Conservation (phyloP, 2,888 invertebrate species). For the Drosophila nr. perissopoda region DNA sequence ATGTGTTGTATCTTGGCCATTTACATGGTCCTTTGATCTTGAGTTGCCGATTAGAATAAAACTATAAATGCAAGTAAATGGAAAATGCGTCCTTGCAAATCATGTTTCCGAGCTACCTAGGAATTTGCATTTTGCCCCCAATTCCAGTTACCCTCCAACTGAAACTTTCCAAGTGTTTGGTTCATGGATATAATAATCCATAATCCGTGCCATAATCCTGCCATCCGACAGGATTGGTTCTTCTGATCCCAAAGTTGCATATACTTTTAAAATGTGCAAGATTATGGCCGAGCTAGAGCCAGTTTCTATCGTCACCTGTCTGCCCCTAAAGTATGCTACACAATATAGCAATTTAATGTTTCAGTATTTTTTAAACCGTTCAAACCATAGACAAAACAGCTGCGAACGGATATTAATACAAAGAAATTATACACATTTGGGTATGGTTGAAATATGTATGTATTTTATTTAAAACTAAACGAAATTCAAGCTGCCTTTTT, state of each 20-base stretch:
- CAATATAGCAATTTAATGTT: background rate
- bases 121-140: background rate
- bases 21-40: background rate
- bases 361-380: background rate
- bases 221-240: background rate
- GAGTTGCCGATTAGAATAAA: background rate
- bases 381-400: background rate
- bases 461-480: constrained; percentile 71
- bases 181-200: background rate
- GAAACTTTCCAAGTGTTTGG: background rate
- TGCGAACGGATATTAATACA: background rate
- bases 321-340: background rate
- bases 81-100: background rate
- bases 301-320: background rate
- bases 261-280: background rate
- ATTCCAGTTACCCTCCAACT: background rate
- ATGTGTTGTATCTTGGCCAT: background rate
- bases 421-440: background rate
- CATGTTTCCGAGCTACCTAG: background rate
- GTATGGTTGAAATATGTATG: constrained; percentile 49
- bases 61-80: background rate
- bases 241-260: background rate
- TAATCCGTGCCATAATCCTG: background rate
- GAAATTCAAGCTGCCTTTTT: constrained; percentile 70
- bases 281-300: background rate